A percentile compares a stretch with the other conserved stretches of the same genome.
Evolutionary conservation across 2,888 invertebrate species (phyloP).

Genomic region (Heteromurus nitidus): DNA sequence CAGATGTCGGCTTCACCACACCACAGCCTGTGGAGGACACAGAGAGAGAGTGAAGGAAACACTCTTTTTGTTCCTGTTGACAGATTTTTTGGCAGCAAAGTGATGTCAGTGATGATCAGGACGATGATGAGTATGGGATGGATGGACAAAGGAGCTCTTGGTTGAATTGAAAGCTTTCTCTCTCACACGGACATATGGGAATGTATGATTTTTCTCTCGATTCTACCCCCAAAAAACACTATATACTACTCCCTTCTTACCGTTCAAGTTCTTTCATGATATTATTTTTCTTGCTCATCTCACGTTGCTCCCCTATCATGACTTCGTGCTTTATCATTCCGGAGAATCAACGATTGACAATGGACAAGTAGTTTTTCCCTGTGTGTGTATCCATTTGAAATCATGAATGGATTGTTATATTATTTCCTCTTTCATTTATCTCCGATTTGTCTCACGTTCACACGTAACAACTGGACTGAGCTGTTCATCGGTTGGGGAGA

Average conservation of each 20-base stretch:
- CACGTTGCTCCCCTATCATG: slow-evolving; percentile 58
- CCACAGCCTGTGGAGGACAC: too few species aligned
- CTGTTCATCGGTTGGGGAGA: not conserved
- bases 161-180: too few species aligned
- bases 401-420: slow-evolving; percentile 33
- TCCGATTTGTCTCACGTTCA: slow-evolving; percentile 52
- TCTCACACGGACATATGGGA: slow-evolving; percentile 14
- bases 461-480: slow-evolving; percentile 40
- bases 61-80: slow-evolving; percentile 24
- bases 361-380: slow-evolving; percentile 27
- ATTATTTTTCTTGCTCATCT: slow-evolving; percentile 17
- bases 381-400: slow-evolving; percentile 29
- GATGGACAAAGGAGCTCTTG: slow-evolving; percentile 47
- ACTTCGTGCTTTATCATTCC: slow-evolving; percentile 59
- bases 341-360: slow-evolving; percentile 48
- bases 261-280: not conserved
- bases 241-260: not conserved
- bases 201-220: slow-evolving; percentile 24
- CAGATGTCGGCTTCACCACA: slow-evolving; percentile 46
- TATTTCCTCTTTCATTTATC: slow-evolving; percentile 41
- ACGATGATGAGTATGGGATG: slow-evolving; percentile 25
- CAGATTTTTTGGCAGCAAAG: slow-evolving; percentile 57
- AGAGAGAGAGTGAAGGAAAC: not conserved
- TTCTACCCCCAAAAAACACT: slow-evolving; percentile 30
- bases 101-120: slow-evolving; percentile 43